Conservation (phyloP, 2,797 vertebrate species). For the Tiaroga cobitis region DNA sequence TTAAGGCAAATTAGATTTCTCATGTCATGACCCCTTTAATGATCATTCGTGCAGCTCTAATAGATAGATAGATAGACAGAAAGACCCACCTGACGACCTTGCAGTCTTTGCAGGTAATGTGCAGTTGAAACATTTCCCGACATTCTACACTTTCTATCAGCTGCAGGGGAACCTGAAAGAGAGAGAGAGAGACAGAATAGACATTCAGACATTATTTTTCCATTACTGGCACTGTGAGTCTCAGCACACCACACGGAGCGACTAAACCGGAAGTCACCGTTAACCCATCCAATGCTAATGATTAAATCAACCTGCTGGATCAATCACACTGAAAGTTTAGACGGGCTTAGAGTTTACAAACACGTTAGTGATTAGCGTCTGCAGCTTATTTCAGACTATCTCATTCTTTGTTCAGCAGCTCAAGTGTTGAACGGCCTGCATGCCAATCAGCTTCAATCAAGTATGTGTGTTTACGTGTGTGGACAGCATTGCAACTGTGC, state of each 20-base stretch:
- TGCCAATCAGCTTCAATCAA: constrained; percentile 29
- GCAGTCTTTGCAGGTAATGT: constrained; percentile 97
- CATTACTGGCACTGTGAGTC: not conserved
- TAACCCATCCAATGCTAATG: not conserved
- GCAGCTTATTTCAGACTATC: constrained; percentile 36
- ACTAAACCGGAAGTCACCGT: constrained; percentile 18
- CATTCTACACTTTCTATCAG: constrained; percentile 94
- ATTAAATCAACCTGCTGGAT: constrained; percentile 34
- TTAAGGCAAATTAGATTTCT: not conserved
- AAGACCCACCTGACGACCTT: constrained; percentile 90
- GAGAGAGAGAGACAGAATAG: not conserved
- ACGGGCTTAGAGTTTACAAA: constrained; percentile 23
- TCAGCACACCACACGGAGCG: not conserved
- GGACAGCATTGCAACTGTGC: constrained; percentile 3
- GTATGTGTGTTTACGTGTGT: not conserved
- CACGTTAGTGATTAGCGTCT: constrained; percentile 44
- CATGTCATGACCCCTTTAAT: not conserved
- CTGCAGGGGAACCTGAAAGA: constrained; percentile 90
- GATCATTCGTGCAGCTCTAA: not conserved
- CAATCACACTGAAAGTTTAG: constrained; percentile 3
- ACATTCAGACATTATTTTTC: not conserved
- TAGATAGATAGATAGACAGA: not conserved
- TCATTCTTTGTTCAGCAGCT: constrained; percentile 42
- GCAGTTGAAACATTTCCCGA: constrained; percentile 96
- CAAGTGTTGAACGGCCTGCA: constrained; percentile 7